Evolutionary conservation across 2,888 invertebrate genomes (phyloP), one percentile per base, ranked within the genome.

Genomic region (Calliphora vomitoria): DNA sequence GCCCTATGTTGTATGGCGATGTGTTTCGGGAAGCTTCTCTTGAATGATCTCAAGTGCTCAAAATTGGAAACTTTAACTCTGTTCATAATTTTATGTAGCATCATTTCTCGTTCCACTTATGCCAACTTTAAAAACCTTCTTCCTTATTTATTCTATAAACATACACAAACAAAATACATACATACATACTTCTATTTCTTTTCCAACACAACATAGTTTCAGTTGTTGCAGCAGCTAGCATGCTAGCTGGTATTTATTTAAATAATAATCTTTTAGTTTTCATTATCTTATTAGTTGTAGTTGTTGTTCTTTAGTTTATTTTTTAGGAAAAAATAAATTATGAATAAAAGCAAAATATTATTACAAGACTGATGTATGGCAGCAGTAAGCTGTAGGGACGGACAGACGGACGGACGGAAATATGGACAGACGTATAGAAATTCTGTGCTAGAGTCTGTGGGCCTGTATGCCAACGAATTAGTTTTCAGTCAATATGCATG

Each of bases 241-340:
- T 80, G 66, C 50, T 62, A n/a, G 50, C 38, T 20, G 31, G 47
- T 75, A 85, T 87, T 85, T 85, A 82, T 85, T 87, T 85, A 82
- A 87, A 75, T 87, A 81, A 85, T 83, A 75, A 85, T 87, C 69
- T 82, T 79, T 78, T 78, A 60, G 62, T 64, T 83, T 84, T 82
- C 64, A 69, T 82, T 75, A 82, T 81, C 62, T 72, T 66, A 55
- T 55, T 58, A 38, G 31, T 69, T 69, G 64, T 66, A 68, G 58
- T 47, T 82, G 53, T 13, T 47, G 55, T 64, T n/a, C 25, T 72
- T 38, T 20, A 50, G 53, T 38, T 71, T 31, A 20, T 58, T 74
- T 75, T 75, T 79, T 71, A 55, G 38, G 68, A 75, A 71, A 82
- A 47, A 82, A 81, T 66, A 87, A 87, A 79, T 85, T 82, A 85